Percentiles rank a stretch among this genome's conserved stretches.
Evolutionary conservation across 2,888 invertebrate genomes (phyloP).

Genomic region (Drosophila monieri): DNA sequence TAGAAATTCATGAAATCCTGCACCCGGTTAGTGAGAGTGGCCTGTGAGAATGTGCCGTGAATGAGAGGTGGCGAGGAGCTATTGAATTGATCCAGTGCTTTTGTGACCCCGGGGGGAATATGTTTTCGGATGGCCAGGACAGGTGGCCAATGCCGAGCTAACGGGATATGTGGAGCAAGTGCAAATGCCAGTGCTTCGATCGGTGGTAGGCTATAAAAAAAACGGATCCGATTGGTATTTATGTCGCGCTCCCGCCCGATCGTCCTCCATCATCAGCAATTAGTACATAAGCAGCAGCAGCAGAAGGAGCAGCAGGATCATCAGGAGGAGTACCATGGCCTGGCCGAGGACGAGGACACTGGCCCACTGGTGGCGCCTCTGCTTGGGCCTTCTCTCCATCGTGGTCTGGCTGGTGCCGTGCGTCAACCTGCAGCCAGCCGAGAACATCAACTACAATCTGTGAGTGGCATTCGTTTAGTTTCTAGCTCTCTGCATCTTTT

Average conservation of each 20-base stretch:
- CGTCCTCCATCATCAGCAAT: conserved; percentile 44
- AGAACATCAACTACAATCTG: conserved; percentile 84
- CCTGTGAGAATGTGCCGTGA: conserved; percentile 12
- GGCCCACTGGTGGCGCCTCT: conserved; percentile 62
- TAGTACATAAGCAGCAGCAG: conserved; percentile 30
- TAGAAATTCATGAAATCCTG: conserved; percentile 6
- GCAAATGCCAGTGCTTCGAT: conserved; percentile 11
- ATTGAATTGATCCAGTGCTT: conserved; percentile 22
- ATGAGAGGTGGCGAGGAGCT: background rate
- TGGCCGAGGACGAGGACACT: conserved; percentile 53
- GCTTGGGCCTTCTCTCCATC: conserved; percentile 70
- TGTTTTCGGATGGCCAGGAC: conserved; percentile 40
- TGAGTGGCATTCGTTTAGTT: conserved; percentile 61
- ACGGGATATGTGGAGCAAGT: conserved; percentile 36
- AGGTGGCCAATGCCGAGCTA: conserved; percentile 48
- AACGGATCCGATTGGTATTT: conserved; percentile 51
- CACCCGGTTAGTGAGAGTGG: conserved; percentile 1
- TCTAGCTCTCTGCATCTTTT: background rate
- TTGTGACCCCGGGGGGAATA: conserved; percentile 31
- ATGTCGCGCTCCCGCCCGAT: conserved; percentile 63
- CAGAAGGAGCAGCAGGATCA: conserved; percentile 12
- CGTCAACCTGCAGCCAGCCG: conserved; percentile 80
- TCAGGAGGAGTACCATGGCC: conserved; percentile 53
- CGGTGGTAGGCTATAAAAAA: conserved; percentile 44
- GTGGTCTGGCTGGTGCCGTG: conserved; percentile 79